These are phyloP conservation scores for Ephydatia muelleri DNA, from an alignment of 37 sponge, comb jelly and placozoan species.

Conservation along the genomic window DNA sequence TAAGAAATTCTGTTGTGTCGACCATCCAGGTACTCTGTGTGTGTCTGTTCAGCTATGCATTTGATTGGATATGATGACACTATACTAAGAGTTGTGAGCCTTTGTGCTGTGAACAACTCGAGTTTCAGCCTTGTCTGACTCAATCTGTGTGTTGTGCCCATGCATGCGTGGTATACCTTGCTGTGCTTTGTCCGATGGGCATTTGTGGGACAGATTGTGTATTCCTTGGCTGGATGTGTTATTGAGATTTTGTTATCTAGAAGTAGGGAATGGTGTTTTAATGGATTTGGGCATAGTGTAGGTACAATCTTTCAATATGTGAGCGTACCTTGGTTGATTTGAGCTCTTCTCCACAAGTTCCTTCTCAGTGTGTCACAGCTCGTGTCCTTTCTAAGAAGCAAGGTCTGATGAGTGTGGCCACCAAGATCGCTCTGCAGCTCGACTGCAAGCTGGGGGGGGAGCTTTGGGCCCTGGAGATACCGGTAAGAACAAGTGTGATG, in stretches of 20 bases:
- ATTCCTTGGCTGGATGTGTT: no score
- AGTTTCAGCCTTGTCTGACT: neutral
- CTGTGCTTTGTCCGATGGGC: neutral
- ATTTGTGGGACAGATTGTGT: neutral
- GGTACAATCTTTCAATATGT: no score
- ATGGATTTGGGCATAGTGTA: no score
- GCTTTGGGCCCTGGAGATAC: slow-evolving; percentile 91
- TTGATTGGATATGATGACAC: neutral
- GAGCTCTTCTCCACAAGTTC: slow-evolving; percentile 42
- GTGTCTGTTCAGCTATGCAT: neutral
- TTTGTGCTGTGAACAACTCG: neutral
- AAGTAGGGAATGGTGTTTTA: no score
- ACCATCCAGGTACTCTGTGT: slow-evolving; percentile 54
- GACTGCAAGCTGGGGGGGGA: slow-evolving; percentile 97
- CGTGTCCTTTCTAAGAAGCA: slow-evolving; percentile 79
- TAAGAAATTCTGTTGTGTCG: slow-evolving; percentile 92
- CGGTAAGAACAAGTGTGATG: slow-evolving; percentile 49
- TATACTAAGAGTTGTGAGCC: slow-evolving; percentile 3
- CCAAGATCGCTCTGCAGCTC: slow-evolving; percentile 93
- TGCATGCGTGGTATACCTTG: neutral
- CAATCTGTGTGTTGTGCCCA: neutral
- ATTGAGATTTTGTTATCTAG: no score
- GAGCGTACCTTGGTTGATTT: neutral
- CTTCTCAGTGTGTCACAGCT: slow-evolving; percentile 77
- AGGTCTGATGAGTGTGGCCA: slow-evolving; percentile 88